A percentile compares a stretch with the other conserved stretches of the same genome.
Conservation (phyloP, 2,113 vertebrate species). For the Amia ocellicauda region DNA sequence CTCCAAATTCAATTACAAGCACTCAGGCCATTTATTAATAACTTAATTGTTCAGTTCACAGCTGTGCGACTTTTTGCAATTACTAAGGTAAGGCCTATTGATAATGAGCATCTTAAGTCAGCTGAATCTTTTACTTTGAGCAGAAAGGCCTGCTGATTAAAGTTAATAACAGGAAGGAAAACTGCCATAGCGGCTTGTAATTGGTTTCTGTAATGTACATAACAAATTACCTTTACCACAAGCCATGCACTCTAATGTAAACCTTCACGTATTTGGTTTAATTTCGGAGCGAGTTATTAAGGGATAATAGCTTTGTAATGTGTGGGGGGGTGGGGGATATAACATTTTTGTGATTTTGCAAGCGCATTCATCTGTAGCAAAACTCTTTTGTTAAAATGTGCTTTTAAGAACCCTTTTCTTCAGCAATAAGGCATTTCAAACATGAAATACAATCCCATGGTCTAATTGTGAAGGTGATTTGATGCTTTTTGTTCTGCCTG, state of each 20-base stretch:
- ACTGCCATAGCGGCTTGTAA: background rate
- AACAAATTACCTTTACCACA: background rate
- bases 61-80: background rate
- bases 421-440: background rate
- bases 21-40: no score
- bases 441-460: background rate
- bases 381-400: slow-evolving; percentile 2
- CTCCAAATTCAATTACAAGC: no score
- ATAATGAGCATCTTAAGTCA: background rate
- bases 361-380: background rate
- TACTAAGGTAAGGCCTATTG: background rate
- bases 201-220: slow-evolving; percentile 3
- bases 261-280: no score
- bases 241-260: background rate
- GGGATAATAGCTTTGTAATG: background rate
- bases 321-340: background rate
- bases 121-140: background rate
- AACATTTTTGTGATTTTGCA: background rate
- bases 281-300: no score
- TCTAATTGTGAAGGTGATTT: background rate
- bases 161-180: slow-evolving; percentile 1
- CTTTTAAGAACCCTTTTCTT: background rate
- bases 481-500: background rate
- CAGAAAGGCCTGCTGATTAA: background rate
- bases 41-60: no score